A percentile compares a stretch with the other conserved stretches of the same genome.
Conservation (phyloP, 2,797 vertebrate genomes). For the Helicolenus hilgendorfi region DNA sequence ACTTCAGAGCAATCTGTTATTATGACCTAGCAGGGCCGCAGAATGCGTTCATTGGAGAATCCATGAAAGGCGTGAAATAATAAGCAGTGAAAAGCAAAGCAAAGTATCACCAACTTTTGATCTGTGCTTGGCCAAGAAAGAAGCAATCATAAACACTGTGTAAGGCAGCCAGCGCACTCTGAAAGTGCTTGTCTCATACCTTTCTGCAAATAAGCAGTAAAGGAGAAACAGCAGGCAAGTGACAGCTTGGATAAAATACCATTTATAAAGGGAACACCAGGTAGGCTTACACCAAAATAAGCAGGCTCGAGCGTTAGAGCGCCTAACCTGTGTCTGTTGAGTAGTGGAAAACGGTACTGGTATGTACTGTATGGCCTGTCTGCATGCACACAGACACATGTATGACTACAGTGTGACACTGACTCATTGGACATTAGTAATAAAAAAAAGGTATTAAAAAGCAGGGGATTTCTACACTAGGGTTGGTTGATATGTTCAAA, state of each 20-base stretch:
- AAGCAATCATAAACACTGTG: constrained; percentile 13
- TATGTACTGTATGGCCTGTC: background rate
- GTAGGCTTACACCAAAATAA: background rate
- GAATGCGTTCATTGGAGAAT: background rate
- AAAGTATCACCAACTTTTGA: constrained; percentile 1
- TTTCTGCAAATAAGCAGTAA: constrained; percentile 8
- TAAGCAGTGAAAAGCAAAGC: constrained; percentile 13
- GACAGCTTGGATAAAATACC: background rate
- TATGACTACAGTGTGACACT: too few relatives aligned
- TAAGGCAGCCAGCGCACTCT: background rate
- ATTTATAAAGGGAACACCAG: background rate
- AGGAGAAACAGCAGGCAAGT: background rate
- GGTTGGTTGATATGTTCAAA: too few relatives aligned
- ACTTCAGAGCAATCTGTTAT: background rate
- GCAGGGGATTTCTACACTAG: too few relatives aligned
- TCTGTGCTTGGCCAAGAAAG: constrained; percentile 9
- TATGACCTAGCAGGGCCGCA: background rate
- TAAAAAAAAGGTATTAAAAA: too few relatives aligned
- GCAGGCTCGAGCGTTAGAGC: background rate
- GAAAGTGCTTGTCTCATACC: constrained; percentile 3
- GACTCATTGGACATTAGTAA: too few relatives aligned
- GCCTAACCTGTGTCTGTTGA: background rate
- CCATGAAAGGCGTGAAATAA: background rate
- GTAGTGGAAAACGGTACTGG: background rate
- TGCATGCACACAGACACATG: background rate